A percentile compares a stretch with the other conserved stretches of the same genome.
Evolutionary conservation across 1,140 invertebrate species (phyloP).

Genomic region (Cherax destructor): DNA sequence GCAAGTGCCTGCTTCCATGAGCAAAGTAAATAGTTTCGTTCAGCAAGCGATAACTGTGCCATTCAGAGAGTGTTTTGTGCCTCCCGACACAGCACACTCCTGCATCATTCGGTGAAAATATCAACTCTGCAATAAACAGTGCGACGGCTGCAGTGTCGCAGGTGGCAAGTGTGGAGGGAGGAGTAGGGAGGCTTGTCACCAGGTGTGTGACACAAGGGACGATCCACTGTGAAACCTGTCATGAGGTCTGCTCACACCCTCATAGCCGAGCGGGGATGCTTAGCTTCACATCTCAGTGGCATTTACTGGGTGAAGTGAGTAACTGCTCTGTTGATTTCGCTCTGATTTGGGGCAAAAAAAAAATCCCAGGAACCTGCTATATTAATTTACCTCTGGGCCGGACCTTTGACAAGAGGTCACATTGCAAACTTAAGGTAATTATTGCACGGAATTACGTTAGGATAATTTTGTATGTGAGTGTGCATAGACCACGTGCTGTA

Average conservation of each 20-base stretch:
- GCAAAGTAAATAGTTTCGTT: not conserved
- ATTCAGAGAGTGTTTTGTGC: too few relatives aligned
- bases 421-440: constrained; percentile 12
- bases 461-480: too few relatives aligned
- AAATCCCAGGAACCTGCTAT: not conserved
- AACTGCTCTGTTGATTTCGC: constrained; percentile 32
- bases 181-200: not conserved
- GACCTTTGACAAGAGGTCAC: not conserved
- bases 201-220: not conserved
- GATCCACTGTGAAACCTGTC: constrained; percentile 27
- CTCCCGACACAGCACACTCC: not conserved
- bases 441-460: not conserved
- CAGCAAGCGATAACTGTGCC: not conserved
- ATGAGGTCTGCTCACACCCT: not conserved
- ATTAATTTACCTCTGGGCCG: not conserved
- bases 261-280: constrained; percentile 54
- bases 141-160: not conserved
- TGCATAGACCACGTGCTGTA: too few relatives aligned
- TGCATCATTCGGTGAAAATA: not conserved
- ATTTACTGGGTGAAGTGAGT: constrained; percentile 42
- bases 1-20: constrained; percentile 21
- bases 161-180: not conserved
- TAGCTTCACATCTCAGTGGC: constrained; percentile 57
- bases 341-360: constrained; percentile 8
- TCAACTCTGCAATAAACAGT: not conserved